Percentiles rank a stretch among this genome's conserved stretches.
phyloP scores from a whole-genome alignment of 2,888 invertebrate genomes.

The Tipula confusa region DNA sequence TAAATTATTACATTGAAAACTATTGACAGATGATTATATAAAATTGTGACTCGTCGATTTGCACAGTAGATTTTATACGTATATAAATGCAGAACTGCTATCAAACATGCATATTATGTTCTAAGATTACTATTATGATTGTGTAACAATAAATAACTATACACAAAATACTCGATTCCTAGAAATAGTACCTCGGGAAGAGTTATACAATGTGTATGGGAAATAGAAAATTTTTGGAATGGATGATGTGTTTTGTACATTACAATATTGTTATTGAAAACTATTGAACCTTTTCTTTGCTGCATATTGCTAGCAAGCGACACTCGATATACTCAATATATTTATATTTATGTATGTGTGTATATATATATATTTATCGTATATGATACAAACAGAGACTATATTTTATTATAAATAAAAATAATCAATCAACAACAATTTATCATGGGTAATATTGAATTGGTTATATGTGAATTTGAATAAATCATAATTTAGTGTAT shows the following conservation, averaged over 20 bases:
- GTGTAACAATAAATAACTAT: background rate
- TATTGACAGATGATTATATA: background rate
- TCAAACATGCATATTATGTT: background rate
- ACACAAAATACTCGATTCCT: background rate
- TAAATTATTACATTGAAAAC: background rate
- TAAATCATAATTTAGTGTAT: background rate
- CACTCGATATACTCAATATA: background rate
- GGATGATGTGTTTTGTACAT: background rate
- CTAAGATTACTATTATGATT: background rate
- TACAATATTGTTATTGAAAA: background rate
- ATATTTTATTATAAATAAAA: background rate
- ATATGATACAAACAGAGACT: background rate
- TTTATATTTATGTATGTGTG: background rate
- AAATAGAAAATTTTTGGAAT: conserved; percentile 4
- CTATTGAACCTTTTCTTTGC: background rate
- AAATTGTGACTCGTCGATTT: background rate
- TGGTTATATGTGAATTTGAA: background rate
- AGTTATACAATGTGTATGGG: background rate
- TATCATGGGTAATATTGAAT: background rate
- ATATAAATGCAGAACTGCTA: background rate
- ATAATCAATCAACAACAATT: conserved; percentile 14
- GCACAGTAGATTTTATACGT: background rate
- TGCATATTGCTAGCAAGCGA: too few relatives aligned
- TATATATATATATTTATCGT: too few relatives aligned
- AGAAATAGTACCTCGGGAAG: background rate